Percentiles rank a stretch among this genome's conserved stretches.
Evolutionary conservation across 2,888 invertebrate genomes (phyloP).

Genomic region (Drosophila eohydei): DNA sequence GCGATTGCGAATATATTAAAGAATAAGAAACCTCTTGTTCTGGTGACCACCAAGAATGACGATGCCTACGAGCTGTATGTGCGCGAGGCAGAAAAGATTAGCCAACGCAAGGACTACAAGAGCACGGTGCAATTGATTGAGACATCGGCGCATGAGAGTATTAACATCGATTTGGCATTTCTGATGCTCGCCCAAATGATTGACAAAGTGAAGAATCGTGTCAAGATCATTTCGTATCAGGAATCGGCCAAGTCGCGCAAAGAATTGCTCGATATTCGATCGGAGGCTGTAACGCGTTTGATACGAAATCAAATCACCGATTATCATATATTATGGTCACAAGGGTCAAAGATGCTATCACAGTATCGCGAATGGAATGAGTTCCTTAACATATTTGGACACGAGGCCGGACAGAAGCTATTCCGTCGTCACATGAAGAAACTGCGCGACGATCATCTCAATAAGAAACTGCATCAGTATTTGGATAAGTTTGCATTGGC

Average conservation of each 20-base stretch:
- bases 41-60: slow-evolving; percentile 98
- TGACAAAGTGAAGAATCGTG: slow-evolving; percentile 91
- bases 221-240: slow-evolving; percentile 89
- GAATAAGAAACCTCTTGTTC: slow-evolving; percentile 97
- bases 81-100: slow-evolving; percentile 94
- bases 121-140: slow-evolving; percentile 95
- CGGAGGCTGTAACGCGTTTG: slow-evolving; percentile 94
- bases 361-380: slow-evolving; percentile 95
- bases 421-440: slow-evolving; percentile 92
- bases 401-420: slow-evolving; percentile 91
- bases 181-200: slow-evolving; percentile 95
- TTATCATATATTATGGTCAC: slow-evolving; percentile 94
- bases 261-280: slow-evolving; percentile 95
- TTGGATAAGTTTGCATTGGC: slow-evolving; percentile 91
- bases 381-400: slow-evolving; percentile 95
- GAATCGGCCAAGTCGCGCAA: slow-evolving; percentile 94
- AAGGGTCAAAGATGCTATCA: slow-evolving; percentile 93
- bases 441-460: slow-evolving; percentile 92
- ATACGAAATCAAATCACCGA: slow-evolving; percentile 93
- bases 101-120: slow-evolving; percentile 96
- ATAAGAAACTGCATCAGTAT: slow-evolving; percentile 90
- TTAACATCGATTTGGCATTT: slow-evolving; percentile 97
- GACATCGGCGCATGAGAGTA: slow-evolving; percentile 97
- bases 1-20: slow-evolving; percentile 94
- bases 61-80: slow-evolving; percentile 94